Evolutionary conservation across 2,797 vertebrate species (phyloP).

Genomic region (Sebastiscus albofasciatus): DNA sequence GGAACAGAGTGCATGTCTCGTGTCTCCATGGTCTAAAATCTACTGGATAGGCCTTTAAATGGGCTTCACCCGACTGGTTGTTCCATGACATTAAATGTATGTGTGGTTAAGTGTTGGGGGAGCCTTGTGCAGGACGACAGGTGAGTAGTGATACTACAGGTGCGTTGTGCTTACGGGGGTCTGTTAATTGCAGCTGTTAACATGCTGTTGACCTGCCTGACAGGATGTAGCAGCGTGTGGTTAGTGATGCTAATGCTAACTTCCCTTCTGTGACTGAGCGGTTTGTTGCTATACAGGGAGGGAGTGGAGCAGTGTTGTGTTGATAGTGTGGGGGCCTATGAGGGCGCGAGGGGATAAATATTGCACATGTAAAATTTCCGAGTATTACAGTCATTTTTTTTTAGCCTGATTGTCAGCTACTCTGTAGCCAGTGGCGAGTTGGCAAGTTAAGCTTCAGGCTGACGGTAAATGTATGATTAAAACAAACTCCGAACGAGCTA

Average conservation of each 20-base stretch:
- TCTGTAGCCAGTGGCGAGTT: constrained; percentile 23
- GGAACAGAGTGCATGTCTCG: no score
- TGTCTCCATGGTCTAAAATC: not conserved
- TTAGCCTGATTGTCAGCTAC: constrained; percentile 35
- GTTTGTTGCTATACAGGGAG: not conserved
- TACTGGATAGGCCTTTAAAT: not conserved
- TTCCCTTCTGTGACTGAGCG: constrained; percentile 9
- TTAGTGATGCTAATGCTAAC: constrained; percentile 18
- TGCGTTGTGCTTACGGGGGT: constrained; percentile 29
- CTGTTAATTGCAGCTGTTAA: not conserved
- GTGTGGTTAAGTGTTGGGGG: not conserved
- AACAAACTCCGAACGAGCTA: constrained; percentile 14
- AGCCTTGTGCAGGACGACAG: constrained; percentile 24
- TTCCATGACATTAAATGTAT: not conserved
- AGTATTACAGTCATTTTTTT: not conserved
- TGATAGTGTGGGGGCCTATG: not conserved
- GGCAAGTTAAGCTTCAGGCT: constrained; percentile 33
- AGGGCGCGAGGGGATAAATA: constrained; percentile 23
- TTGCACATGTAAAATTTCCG: constrained; percentile 52
- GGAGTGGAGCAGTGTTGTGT: not conserved
- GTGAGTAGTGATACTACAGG: not conserved
- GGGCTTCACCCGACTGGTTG: constrained; percentile 18
- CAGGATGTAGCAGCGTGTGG: not conserved
- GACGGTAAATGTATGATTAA: constrained; percentile 14
- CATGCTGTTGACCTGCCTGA: not conserved